Evolutionary conservation across 2,888 invertebrate genomes (phyloP), one percentile per base, ranked within the genome.

Genomic region (Leptopilina drosophilae): DNA sequence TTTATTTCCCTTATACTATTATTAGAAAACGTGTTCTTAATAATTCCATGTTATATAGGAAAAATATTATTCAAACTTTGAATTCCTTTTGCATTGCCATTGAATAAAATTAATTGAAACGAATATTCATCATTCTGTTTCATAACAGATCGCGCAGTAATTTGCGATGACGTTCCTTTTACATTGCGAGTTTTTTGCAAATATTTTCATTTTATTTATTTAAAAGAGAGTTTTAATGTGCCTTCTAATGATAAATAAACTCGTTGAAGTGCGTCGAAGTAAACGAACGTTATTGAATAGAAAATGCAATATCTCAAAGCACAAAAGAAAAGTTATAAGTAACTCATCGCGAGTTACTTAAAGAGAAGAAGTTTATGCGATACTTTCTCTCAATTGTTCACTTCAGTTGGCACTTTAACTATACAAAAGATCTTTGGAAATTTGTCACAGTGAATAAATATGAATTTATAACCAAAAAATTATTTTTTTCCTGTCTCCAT

Each of bases 371-470:
- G 59, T 59, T 59, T 14, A 59, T n/a, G 59, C 59, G 59, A 59
- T 59, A 59, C 59, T 59, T 59, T 59, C 59, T 59, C 59, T 59
- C 15, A 59, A 59, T 59, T 59, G 59, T 59, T 59, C 59, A 59
- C 59, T 59, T 59, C 15, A 59, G 59, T 59, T 59, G 59, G 59
- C 59, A 59, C n/a, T 59, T 59, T 59, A 59, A n/a, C 15, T 14
- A 59, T 5, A 33, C 33, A 33, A 59, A 59, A 59, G 59, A 59
- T 15, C 59, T 59, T 59, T 59, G n/a, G n/a, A 59, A 59, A 59
- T 59, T 59, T 59, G 59, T 15, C 7, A 15, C n/a, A n/a, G n/a
- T n/a, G 14, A 59, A 59, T 59, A 59, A 64, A 64, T 26, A 42
- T 42, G 64, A 64, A 64, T 64, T 64, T 26, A 42, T 42, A 42